Evolutionary conservation across 2,888 invertebrate species (phyloP).

Genomic region (Ceramica pisi): DNA sequence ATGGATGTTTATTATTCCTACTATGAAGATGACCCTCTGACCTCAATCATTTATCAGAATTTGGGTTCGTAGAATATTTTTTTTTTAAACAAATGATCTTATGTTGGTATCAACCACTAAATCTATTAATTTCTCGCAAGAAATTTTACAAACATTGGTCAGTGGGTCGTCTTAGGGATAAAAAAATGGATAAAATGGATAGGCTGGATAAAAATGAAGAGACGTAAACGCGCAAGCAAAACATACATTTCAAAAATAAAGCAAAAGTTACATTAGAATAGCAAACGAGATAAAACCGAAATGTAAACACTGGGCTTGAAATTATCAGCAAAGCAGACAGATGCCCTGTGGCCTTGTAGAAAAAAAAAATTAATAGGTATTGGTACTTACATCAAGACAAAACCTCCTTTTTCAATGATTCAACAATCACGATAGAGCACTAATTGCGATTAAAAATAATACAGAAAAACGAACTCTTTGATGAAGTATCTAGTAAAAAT

Average conservation of each 20-base stretch:
- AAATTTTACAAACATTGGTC: too few relatives aligned
- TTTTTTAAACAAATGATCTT: neutral
- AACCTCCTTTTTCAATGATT: slow-evolving; percentile 14
- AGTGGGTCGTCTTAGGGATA: too few relatives aligned
- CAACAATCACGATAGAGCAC: neutral
- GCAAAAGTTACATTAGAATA: neutral
- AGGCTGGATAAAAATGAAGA: neutral
- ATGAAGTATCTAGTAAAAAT: neutral
- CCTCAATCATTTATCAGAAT: neutral
- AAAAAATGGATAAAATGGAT: neutral
- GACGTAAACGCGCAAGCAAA: neutral
- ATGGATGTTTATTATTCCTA: neutral
- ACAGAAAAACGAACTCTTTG: neutral
- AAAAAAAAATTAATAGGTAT: neutral
- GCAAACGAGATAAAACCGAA: slow-evolving; percentile 24
- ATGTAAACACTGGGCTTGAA: slow-evolving; percentile 20
- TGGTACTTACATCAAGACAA: slow-evolving; percentile 42
- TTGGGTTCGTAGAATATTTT: neutral
- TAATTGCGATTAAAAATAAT: neutral
- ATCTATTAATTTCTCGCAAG: neutral
- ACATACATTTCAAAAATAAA: neutral
- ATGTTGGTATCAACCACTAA: neutral
- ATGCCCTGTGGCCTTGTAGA: slow-evolving; percentile 46
- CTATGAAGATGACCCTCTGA: slow-evolving; percentile 2
- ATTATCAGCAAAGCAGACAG: slow-evolving; percentile 8